Evolutionary conservation across 37 sponge, comb jelly and placozoan genomes (phyloP).

Genomic region (Lycopodina hypogea): DNA sequence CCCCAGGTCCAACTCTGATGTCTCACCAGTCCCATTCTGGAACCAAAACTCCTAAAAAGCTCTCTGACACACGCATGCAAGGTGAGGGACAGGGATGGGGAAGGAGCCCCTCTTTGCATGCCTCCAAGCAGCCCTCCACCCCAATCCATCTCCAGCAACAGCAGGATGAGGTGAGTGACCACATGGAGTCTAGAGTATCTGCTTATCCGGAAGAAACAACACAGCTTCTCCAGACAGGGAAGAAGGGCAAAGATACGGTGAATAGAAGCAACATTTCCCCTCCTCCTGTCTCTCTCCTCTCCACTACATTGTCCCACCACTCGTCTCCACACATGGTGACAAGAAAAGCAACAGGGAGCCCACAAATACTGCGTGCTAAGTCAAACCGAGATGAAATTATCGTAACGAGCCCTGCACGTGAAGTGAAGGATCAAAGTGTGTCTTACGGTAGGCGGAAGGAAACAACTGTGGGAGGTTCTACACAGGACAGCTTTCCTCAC

Average conservation of each 20-base stretch:
- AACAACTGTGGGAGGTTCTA: neutral
- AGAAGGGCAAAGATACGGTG: neutral
- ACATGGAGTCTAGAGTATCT: too few relatives aligned
- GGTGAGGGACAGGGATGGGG: too few relatives aligned
- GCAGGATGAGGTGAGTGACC: too few relatives aligned
- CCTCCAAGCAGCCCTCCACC: too few relatives aligned
- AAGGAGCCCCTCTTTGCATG: too few relatives aligned
- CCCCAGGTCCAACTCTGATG: neutral
- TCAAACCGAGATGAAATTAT: neutral
- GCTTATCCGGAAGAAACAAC: too few relatives aligned
- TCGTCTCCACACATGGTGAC: too few relatives aligned
- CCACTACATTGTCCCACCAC: too few relatives aligned
- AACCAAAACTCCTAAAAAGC: neutral
- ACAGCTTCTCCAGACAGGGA: neutral
- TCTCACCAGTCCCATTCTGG: neutral
- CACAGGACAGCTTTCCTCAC: neutral
- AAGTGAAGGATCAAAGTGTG: neutral
- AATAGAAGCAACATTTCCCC: neutral
- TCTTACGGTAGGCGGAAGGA: neutral
- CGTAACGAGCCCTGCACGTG: neutral
- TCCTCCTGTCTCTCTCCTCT: too few relatives aligned
- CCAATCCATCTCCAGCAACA: too few relatives aligned
- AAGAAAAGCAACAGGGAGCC: neutral
- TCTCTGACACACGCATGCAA: neutral
- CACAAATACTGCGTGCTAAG: neutral